Conservation (phyloP, 2,113 vertebrate genomes). For the Ceyx cyanopectus region DNA sequence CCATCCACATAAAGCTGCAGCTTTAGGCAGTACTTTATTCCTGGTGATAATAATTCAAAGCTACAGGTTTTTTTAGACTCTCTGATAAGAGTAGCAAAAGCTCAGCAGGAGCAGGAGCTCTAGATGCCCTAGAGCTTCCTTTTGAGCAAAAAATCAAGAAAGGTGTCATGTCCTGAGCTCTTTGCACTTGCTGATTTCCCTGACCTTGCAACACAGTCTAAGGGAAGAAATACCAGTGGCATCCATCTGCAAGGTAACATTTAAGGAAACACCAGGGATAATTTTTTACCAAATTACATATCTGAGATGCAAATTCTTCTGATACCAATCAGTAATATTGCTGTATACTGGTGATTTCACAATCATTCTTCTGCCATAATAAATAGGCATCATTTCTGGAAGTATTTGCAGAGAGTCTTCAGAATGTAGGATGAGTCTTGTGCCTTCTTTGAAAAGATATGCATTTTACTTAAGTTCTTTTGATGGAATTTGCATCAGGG, state of each 20-base stretch:
- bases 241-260: not conserved
- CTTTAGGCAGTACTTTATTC: constrained; percentile 20
- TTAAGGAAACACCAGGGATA: not conserved
- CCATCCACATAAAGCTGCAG: not conserved
- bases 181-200: not conserved
- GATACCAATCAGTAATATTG: not conserved
- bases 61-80: not conserved
- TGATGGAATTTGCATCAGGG: not conserved
- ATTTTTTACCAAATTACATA: not conserved
- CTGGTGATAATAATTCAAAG: constrained; percentile 35
- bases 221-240: not conserved
- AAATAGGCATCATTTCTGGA: not conserved
- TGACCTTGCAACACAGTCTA: not conserved
- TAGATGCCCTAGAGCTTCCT: not conserved
- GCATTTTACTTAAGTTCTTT: not conserved
- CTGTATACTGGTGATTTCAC: not conserved
- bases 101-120: constrained; percentile 2
- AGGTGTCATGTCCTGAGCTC: not conserved
- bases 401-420: not conserved
- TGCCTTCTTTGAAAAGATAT: not conserved
- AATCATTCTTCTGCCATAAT: not conserved
- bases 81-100: not conserved
- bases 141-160: not conserved
- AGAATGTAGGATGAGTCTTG: not conserved
- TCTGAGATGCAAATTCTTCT: not conserved